phyloP scores from a whole-genome alignment of 92 coral and sea anemone genomes.

The Zoanthus solanderi region DNA sequence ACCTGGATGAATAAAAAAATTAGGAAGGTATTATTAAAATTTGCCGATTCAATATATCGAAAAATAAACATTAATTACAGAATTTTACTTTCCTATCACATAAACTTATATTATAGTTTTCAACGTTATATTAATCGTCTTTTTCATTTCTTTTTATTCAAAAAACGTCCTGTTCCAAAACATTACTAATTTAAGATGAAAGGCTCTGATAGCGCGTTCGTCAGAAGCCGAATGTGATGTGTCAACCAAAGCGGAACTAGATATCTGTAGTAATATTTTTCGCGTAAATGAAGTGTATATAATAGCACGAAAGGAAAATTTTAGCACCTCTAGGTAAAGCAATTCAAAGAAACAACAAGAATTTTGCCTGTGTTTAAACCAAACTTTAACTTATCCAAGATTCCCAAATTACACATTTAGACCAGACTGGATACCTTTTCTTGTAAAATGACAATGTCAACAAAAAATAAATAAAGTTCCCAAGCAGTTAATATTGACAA shows the following conservation, averaged over 20 bases:
- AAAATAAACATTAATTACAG: background rate
- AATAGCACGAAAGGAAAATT: too few species aligned
- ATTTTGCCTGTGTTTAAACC: too few species aligned
- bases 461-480: background rate
- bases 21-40: conserved; percentile 18
- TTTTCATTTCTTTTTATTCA: background rate
- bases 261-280: background rate
- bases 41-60: background rate
- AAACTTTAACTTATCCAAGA: background rate
- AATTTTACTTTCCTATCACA: background rate
- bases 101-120: background rate
- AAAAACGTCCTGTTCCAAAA: background rate
- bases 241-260: background rate
- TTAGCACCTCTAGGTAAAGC: too few species aligned
- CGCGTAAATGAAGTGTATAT: background rate
- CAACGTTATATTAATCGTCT: background rate
- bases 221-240: background rate
- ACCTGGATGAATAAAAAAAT: conserved; percentile 25
- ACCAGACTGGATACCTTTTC: background rate
- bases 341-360: too few species aligned
- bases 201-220: background rate
- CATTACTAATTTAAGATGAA: background rate
- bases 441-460: background rate
- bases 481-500: background rate
- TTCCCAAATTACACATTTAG: background rate